These are phyloP conservation scores for Caloenas nicobarica DNA, from an alignment of 2,113 vertebrate species.

Conservation along the genomic window DNA sequence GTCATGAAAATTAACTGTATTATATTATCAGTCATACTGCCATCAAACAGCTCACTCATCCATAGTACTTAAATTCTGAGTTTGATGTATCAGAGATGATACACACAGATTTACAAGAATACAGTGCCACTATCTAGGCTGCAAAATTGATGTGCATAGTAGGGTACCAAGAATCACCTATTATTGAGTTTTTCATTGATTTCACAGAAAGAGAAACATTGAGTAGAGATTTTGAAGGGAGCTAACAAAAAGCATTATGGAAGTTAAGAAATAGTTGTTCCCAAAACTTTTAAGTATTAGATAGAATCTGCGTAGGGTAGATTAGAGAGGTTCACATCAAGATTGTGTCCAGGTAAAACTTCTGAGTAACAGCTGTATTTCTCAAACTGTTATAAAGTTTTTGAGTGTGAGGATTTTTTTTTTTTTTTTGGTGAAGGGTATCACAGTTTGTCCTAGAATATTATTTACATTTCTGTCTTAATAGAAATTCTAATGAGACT, in stretches of 20 bases:
- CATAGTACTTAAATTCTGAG: not conserved
- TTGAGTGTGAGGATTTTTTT: not conserved
- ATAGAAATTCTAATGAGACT: not conserved
- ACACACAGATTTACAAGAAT: not conserved
- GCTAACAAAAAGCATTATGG: not conserved
- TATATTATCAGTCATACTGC: not conserved
- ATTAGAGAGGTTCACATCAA: not conserved
- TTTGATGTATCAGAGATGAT: not conserved
- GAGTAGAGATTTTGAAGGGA: not conserved
- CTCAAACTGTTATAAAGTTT: not conserved
- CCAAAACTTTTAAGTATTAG: not conserved
- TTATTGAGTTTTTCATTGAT: not conserved
- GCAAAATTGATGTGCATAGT: not conserved
- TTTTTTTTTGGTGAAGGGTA: not conserved
- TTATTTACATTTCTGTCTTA: not conserved
- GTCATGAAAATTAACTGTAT: not conserved
- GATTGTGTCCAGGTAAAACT: not conserved
- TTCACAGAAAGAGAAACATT: not conserved
- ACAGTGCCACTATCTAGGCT: not conserved
- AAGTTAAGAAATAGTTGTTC: not conserved
- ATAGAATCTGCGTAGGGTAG: not conserved
- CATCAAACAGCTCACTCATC: not conserved
- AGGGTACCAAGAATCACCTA: not conserved
- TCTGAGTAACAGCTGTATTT: not conserved
- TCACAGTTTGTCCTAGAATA: not conserved